These are phyloP conservation scores for Trissoscelio sp. DNA, from an alignment of 2,888 invertebrate genomes.

Conservation along the genomic window DNA sequence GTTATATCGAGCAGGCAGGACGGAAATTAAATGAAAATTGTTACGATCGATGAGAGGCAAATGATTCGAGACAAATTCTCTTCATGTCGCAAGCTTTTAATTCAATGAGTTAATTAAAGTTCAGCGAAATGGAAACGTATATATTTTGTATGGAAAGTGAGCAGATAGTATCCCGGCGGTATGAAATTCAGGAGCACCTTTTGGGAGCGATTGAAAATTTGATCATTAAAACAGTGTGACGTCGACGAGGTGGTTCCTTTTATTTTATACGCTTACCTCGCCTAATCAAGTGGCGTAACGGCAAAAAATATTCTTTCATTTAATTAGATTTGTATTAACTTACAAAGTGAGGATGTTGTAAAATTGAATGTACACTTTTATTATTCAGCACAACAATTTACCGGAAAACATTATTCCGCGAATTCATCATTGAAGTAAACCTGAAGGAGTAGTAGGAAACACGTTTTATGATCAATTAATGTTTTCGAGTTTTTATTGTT, in stretches of 20 bases:
- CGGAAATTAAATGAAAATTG: constrained; percentile 52
- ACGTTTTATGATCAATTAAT: constrained; percentile 33
- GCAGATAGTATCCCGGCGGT: constrained; percentile 16
- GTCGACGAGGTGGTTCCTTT: no score
- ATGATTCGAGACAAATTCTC: constrained; percentile 59
- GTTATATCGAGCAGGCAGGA: constrained; percentile 27
- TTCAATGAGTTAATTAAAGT: constrained; percentile 66
- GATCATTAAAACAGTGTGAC: constrained; percentile 58
- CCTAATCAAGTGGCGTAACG: no score
- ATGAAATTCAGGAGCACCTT: constrained; percentile 53
- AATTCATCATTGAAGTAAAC: no score
- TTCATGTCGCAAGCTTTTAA: constrained; percentile 57
- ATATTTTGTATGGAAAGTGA: constrained; percentile 48
- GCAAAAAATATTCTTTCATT: no score
- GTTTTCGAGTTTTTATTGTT: constrained; percentile 9
- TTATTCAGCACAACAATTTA: constrained; percentile 31
- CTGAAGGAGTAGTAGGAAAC: no score
- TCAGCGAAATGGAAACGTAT: constrained; percentile 57
- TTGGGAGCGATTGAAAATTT: constrained; percentile 47
- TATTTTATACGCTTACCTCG: no score
- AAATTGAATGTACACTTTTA: constrained; percentile 17
- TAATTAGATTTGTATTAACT: constrained; percentile 50
- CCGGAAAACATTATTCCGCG: constrained; percentile 7
- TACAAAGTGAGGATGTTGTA: constrained; percentile 33
- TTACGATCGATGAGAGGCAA: constrained; percentile 54